Percentiles rank a stretch among this genome's conserved stretches.
These are phyloP conservation scores for Pogona vitticeps DNA, from an alignment of 2,113 vertebrate genomes.

Conservation along the genomic window DNA sequence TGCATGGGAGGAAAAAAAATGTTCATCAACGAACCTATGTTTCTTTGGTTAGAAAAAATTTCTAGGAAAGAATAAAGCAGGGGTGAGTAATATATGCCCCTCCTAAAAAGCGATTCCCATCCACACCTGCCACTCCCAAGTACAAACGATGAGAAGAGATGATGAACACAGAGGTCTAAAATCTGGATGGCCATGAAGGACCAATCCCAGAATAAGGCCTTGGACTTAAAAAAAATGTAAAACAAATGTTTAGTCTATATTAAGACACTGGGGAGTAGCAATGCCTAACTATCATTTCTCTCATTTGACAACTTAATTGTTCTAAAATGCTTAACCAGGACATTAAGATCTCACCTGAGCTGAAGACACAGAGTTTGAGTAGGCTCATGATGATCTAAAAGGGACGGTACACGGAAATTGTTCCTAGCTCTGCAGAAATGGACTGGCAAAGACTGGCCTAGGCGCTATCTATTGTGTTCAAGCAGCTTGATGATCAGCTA, in stretches of 20 bases:
- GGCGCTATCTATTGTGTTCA: constrained; percentile 30
- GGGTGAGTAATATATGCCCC: too few relatives aligned
- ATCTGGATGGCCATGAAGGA: too few relatives aligned
- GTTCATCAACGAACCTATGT: not conserved
- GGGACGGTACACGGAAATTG: not conserved
- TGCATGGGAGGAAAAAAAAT: not conserved
- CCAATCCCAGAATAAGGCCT: too few relatives aligned
- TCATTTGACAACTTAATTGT: not conserved
- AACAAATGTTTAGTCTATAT: not conserved
- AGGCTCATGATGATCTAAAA: constrained; percentile 21
- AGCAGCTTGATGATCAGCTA: constrained; percentile 30
- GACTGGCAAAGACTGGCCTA: constrained; percentile 5
- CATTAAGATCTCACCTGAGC: constrained; percentile 12
- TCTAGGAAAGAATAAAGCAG: not conserved
- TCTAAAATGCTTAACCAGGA: not conserved
- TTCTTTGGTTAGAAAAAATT: not conserved
- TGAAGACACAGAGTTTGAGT: constrained; percentile 13
- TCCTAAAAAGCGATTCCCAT: too few relatives aligned
- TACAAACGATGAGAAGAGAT: too few relatives aligned
- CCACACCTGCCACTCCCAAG: too few relatives aligned
- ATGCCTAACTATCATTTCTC: not conserved
- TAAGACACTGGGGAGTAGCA: not conserved
- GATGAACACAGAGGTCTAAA: too few relatives aligned
- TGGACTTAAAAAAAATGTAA: too few relatives aligned
- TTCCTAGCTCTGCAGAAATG: constrained; percentile 13